Conservation (phyloP, 2,797 vertebrate genomes). For the Cuniculus paca region DNA sequence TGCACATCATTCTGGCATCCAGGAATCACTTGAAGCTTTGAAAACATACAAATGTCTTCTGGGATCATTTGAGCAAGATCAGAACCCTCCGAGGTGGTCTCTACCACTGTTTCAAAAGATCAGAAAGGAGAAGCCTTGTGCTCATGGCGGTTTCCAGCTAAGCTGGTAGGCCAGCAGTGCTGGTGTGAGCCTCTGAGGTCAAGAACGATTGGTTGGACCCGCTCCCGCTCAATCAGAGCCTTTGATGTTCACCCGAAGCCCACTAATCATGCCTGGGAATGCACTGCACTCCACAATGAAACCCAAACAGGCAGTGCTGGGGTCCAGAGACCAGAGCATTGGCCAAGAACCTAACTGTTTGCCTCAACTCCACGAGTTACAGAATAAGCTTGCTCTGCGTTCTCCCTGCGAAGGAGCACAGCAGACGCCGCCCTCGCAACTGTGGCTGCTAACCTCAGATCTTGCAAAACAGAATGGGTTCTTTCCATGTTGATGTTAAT, state of each 20-base stretch:
- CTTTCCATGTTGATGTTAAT: background rate
- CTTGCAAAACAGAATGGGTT: background rate
- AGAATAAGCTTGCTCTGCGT: background rate
- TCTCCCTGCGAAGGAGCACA: background rate
- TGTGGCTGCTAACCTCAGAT: background rate
- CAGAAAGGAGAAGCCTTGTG: conserved; percentile 28
- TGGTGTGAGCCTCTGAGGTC: background rate
- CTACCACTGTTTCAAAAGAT: background rate
- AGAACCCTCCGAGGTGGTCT: conserved; percentile 5
- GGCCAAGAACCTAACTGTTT: background rate
- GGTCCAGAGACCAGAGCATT: background rate
- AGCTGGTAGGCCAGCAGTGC: background rate
- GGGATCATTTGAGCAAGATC: background rate
- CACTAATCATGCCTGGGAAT: conserved; percentile 8
- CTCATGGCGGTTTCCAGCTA: conserved; percentile 24
- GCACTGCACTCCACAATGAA: conserved; percentile 40
- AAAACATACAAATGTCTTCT: conserved; percentile 55
- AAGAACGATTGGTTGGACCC: background rate
- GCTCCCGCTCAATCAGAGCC: background rate
- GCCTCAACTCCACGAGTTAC: background rate
- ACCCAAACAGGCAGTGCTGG: conserved; percentile 23
- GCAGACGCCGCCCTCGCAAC: background rate
- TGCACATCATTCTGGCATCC: background rate
- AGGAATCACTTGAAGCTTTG: conserved; percentile 20
- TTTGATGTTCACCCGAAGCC: conserved; percentile 27